Percentiles rank a stretch among this genome's conserved stretches.
Conservation (phyloP, 2,113 vertebrate genomes). For the Brienomyrus longianalis region DNA sequence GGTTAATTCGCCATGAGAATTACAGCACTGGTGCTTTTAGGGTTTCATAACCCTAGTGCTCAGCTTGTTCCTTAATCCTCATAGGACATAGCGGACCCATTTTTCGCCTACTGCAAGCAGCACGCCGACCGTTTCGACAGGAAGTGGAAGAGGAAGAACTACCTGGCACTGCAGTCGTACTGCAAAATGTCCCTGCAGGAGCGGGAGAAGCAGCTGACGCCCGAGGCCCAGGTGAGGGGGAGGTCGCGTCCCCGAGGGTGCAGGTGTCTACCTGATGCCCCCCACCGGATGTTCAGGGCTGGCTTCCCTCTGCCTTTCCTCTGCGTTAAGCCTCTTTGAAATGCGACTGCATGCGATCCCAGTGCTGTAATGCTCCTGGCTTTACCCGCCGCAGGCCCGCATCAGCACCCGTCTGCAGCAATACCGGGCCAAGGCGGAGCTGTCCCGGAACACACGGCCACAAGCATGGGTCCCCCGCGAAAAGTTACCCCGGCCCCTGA, state of each 20-base stretch:
- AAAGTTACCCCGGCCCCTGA: slow-evolving; percentile 87
- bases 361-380: not conserved
- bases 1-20: not conserved
- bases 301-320: not conserved
- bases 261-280: not conserved
- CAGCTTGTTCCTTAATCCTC: not conserved
- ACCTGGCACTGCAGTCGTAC: slow-evolving; percentile 98
- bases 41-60: not conserved
- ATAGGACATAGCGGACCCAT: slow-evolving; percentile 98
- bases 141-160: slow-evolving; percentile 99
- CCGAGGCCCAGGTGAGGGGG: slow-evolving; percentile 84
- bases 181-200: slow-evolving; percentile 95
- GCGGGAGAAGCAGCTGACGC: slow-evolving; percentile 87
- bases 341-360: not conserved
- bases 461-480: slow-evolving; percentile 96
- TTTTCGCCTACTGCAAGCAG: slow-evolving; percentile 98
- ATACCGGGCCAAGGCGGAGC: slow-evolving; percentile 88
- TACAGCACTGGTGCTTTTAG: not conserved
- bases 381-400: slow-evolving; percentile 63
- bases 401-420: slow-evolving; percentile 91
- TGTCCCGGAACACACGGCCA: slow-evolving; percentile 86
- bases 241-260: not conserved
- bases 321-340: not conserved
- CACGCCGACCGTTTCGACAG: slow-evolving; percentile 97
- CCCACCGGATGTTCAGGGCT: not conserved